These are phyloP conservation scores for Holacanthus passer DNA, from an alignment of 2,113 vertebrate genomes.

Conservation along the genomic window DNA sequence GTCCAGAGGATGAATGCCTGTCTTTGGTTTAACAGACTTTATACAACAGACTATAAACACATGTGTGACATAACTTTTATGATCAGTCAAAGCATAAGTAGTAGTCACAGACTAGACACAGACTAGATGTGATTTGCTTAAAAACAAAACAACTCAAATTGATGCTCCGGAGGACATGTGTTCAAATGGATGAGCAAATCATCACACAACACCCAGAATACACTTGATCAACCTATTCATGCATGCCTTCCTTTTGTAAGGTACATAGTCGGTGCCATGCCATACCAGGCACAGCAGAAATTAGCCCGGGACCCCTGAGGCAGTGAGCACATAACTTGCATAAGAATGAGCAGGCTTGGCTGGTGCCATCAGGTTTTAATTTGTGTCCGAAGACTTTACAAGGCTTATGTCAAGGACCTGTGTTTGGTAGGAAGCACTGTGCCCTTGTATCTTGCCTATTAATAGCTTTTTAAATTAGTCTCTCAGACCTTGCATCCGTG, in stretches of 20 bases:
- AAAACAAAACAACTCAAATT: neutral
- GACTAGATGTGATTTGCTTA: neutral
- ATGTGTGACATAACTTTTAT: neutral
- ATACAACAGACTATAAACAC: neutral
- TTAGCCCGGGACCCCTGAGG: conserved; percentile 21
- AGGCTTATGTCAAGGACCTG: conserved; percentile 70
- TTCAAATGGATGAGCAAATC: neutral
- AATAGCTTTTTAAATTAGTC: conserved; percentile 71
- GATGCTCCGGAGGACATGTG: neutral
- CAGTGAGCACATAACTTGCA: conserved; percentile 43
- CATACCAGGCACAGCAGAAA: conserved; percentile 45
- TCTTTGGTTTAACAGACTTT: too few species aligned
- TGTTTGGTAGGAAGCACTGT: conserved; percentile 44
- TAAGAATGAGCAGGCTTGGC: conserved; percentile 53
- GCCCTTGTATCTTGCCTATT: conserved; percentile 58
- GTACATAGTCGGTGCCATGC: conserved; percentile 8
- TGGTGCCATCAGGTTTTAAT: conserved; percentile 66
- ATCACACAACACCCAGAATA: neutral
- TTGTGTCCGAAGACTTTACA: conserved; percentile 72
- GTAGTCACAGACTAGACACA: neutral
- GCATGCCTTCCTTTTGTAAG: conserved; percentile 17
- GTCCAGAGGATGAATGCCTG: neutral
- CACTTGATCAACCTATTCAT: neutral
- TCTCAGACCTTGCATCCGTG: conserved; percentile 43
- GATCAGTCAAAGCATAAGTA: neutral